Evolutionary conservation across 2,113 vertebrate species (phyloP), one percentile per base, ranked within the genome.

Genomic region (Delphinapterus leucas): DNA sequence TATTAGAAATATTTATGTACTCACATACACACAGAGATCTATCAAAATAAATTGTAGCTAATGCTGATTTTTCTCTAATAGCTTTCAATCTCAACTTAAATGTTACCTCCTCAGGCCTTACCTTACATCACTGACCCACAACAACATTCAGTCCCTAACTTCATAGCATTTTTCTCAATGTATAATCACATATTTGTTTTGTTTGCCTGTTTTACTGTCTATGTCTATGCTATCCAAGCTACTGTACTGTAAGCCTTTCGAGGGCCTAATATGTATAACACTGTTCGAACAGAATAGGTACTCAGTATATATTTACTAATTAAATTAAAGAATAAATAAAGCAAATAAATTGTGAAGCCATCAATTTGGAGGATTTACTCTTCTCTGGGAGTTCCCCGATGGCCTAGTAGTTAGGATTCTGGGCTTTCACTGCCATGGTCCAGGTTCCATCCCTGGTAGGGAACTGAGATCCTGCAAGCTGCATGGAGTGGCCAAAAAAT

Each of bases 71-170:
- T 81, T 92, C 31, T 82, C 60, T 90, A 90, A 84, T 10, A 86
- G 28, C 18, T 25, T 94, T 93, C 95, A 90, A 91, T 49, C 14
- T 88, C 74, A 93, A 86, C 31, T 92, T 88, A 82, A 53, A 71
- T 71, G 28, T 47, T 86, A 89, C 53, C 49, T 88, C 36, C 15
- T 83, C 33, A 47, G 58, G 31, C 23, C 28, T 82, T 25, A 83
- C 17, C 10, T 65, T 33, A 25, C 20, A 89, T 65, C 36, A 89
- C 0, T 92, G 67, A 89, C 31, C 38, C 18, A 79, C 60, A 68
- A 20, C 28, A 77, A 79, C 14, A 91, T 20, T 82, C 4, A 86
- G 9, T 44, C 26, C 83, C 63, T 95, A 88, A 67, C 31, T 68
- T 83, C 7, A 63, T 4, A 83, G n/a, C 38, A 90, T 63, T 83